Evolutionary conservation across 1,140 invertebrate species (phyloP), one percentile per base, ranked within the genome.

Genomic region (Macrotrachela quadricornifera): DNA sequence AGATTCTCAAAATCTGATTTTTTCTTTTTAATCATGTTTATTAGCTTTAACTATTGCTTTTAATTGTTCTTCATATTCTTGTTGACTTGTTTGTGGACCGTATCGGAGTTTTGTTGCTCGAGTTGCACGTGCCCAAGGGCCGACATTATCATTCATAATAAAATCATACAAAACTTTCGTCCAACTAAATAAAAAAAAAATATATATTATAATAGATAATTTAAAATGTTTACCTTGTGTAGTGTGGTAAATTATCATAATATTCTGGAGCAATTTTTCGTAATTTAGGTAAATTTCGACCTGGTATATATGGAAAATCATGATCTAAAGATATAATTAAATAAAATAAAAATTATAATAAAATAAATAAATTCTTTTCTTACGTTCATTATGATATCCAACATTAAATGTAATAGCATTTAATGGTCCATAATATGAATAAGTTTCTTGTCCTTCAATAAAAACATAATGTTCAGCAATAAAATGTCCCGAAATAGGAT

Each of bases 401-500:
- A 99, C 92, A 71, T 97, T 99, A 69, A 95, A 97, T 0, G 90
- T 95, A 38, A 97, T 82, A 67, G 77, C 82, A 72, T 99, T 99
- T n/a, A 97, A 73, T 13, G 81, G 80, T 0, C 94, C 94, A 69
- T 97, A 97, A 68, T 97, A 97, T 38, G 90, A 95, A 62, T 96
- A 97, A 0, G 92, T 99, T 71, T 99, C 92, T 65, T 80, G 90
- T 6, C 88, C 90, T 68, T 91, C 88, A 56, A 80, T 78, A 64
- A 94, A 97, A 85, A 96, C 92, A 69, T 97, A 97, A 73, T 99
- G 92, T 62, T 99, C 92, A 0, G 90, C 92, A 61, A 99, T 84
- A 63, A 97, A 99, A 68, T 99, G 92, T 0, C 87, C 92, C 44
- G 92, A 90, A 14, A 96, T 83, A 9, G 92, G 92, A 76, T 99